These are phyloP conservation scores for Conomelus anceps DNA, from an alignment of 2,888 invertebrate genomes.

Conservation along the genomic window DNA sequence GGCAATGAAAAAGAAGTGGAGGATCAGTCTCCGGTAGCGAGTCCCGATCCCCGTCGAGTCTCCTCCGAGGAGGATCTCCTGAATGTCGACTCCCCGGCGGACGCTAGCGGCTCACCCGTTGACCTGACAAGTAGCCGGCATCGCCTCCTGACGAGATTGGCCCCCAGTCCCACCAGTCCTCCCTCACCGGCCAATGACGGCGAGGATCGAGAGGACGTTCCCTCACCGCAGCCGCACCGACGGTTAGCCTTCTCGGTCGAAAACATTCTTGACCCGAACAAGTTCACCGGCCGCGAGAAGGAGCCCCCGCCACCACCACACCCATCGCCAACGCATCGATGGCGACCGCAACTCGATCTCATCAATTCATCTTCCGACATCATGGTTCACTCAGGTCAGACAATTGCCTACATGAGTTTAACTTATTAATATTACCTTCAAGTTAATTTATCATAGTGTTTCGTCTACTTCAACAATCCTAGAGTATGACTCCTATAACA, in stretches of 20 bases:
- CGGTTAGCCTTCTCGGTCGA: constrained; percentile 80
- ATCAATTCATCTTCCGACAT: constrained; percentile 26
- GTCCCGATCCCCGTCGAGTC: constrained; percentile 20
- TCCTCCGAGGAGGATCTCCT: constrained; percentile 30
- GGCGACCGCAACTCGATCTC: constrained; percentile 35
- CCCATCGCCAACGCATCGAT: constrained; percentile 28
- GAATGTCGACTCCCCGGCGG: constrained; percentile 15
- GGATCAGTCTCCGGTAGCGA: constrained; percentile 37
- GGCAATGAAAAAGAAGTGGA: constrained; percentile 18
- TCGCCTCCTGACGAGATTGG: constrained; percentile 34
- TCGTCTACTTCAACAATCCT: too few species aligned
- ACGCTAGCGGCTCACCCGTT: constrained; percentile 41
- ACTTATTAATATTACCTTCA: not conserved
- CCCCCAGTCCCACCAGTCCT: constrained; percentile 22
- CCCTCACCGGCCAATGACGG: not conserved
- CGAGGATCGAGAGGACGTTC: constrained; percentile 20
- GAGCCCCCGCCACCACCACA: constrained; percentile 14
- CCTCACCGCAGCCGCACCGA: constrained; percentile 37
- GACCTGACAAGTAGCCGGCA: constrained; percentile 43
- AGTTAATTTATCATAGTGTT: too few species aligned
- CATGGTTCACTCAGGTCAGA: constrained; percentile 29
- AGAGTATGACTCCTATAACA: too few species aligned
- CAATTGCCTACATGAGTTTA: not conserved
- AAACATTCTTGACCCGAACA: constrained; percentile 83
- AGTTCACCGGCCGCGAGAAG: constrained; percentile 62